Evolutionary conservation across 2,888 invertebrate genomes (phyloP), one percentile per base, ranked within the genome.

Genomic region (Drosophila koepferae): DNA sequence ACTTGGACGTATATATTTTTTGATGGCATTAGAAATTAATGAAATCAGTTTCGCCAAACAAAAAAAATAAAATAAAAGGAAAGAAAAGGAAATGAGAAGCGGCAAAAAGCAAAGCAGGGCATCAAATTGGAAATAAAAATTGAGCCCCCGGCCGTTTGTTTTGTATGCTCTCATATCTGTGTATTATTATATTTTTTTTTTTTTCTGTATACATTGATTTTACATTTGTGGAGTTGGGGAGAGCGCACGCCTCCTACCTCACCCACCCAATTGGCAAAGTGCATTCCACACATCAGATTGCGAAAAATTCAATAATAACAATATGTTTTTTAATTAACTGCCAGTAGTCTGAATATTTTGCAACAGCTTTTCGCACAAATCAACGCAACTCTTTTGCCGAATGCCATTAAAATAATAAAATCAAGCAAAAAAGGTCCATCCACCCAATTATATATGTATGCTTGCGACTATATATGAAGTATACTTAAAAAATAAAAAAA

Each of bases 21-120:
- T 82, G 83, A 75, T 75, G 71, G 81, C 81, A 89, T 86, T 85
- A 86, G 86, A 89, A 86, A 86, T 89, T 87, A 89, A 86, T 86
- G 89, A 86, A 86, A 89, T 86, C 88, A 89, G 76, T 71, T 76
- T 71, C 46, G 49, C 36, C 63, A 77, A 84, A 70, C 16, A 55
- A 68, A 62, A 43, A 41, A 41, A 41, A 2, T 2, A 77, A 55
- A 68, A 62, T 40, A 41, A 41, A 41, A 2, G 2, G 14, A 46
- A 40, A 23, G 36, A 7, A 40, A 28, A 55, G 10, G 41, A 55
- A 55, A 36, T 41, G 44, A 49, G 23, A 36, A 63, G 55, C 49
- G 51, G 38, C 44, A 60, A 40, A 71, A 70, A 56, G 23, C 18
- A 48, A 55, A 36, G 64, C 59, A 44, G 38, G 63, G 46, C 76